Base-by-base conservation (phyloP, 2,888 invertebrate genomes). In the Cataglyphis livida region DNA sequence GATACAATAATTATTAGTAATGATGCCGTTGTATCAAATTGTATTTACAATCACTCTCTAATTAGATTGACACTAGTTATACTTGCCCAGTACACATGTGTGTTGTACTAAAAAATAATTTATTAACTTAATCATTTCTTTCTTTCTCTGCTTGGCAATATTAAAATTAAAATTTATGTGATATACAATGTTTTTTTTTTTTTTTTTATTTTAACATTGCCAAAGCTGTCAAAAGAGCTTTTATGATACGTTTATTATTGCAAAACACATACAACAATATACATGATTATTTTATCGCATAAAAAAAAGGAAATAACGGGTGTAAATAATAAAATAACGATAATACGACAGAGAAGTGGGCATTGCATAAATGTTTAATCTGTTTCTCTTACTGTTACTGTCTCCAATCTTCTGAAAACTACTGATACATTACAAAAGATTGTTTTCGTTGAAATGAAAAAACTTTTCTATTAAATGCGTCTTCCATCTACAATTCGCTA, bases 371-470 rank as follows among this genome's bases (percentile, higher is more conserved):
- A 76, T 28, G 25, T 57, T 68, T 54, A 38, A 76, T 78, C 70
- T 57, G 21, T 25, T 18, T 28, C 48, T 28, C 18, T 44, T 51
- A 28, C 21, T 54, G 18, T 12, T 25, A 44, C 35, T 12, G 38
- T 21, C n/a, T 54, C 25, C n/a, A 54, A 76, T 18, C 61, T 57
- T 61, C 62, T 25, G 32, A 78, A 57, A 59, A 59, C 32, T 57
- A 15, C 70, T 9, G 44, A 28, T 35, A 71, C 44, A 71, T 79
- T 73, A 73, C 73, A 59, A 25, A 44, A 73, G 73, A 79, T 73
- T 79, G 59, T 79, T 79, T 79, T 79, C 78, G 73, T 79, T 79
- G 78, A 79, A 79, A 79, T 79, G 78, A 79, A 79, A 79, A 79
- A 79, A 79, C 78, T 79, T 79, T 79, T 21, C 78, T 25, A 59